Conservation (phyloP, 2,797 vertebrate species). For the Alcedo quadribrachys region DNA sequence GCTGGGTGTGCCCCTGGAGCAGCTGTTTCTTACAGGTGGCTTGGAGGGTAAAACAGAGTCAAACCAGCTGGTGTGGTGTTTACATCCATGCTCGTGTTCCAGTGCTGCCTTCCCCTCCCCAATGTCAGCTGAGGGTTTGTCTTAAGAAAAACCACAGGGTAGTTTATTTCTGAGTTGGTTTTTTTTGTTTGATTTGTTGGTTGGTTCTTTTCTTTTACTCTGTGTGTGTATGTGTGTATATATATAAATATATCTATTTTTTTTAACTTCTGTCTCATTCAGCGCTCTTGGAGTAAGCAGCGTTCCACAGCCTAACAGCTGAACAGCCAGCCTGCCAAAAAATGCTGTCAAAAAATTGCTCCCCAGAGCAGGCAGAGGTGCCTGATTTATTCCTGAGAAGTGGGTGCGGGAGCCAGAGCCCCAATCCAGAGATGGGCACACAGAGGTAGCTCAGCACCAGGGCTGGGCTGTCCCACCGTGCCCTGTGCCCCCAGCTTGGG, state of each 20-base stretch:
- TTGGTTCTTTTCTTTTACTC: background rate
- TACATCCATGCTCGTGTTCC: background rate
- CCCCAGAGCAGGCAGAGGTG: background rate
- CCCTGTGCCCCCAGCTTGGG: accelerated
- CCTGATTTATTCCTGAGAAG: background rate
- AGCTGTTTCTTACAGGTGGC: background rate
- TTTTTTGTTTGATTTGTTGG: background rate
- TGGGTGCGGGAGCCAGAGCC: background rate
- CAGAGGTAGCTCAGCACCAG: background rate
- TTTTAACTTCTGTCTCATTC: background rate
- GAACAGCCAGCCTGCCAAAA: conserved; percentile 15
- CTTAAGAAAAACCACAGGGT: background rate
- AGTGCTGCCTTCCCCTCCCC: background rate
- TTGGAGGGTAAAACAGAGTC: background rate
- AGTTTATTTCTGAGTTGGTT: background rate
- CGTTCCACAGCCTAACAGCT: background rate
- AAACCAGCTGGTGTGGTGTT: background rate
- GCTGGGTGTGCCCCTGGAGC: background rate
- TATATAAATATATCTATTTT: background rate
- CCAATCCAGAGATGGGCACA: accelerated
- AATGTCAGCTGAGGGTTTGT: background rate
- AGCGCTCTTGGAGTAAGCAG: background rate
- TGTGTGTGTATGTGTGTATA: background rate
- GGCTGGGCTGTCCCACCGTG: background rate
- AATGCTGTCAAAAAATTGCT: background rate